Evolutionary conservation across 2,888 invertebrate genomes (phyloP).

Genomic region (Nysson spinosus): DNA sequence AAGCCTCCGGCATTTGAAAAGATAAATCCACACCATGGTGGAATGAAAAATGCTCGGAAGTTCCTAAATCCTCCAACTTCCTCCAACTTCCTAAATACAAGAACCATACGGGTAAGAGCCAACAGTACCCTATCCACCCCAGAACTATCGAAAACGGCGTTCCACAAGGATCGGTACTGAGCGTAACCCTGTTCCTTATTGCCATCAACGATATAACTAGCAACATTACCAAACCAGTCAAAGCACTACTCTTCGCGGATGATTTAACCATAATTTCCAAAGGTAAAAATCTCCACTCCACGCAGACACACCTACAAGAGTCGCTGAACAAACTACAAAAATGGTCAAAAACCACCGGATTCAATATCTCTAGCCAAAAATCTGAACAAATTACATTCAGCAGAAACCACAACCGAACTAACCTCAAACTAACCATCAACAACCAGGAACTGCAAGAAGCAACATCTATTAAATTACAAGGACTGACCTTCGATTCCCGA

Average conservation of each 20-base stretch:
- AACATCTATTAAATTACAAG: neutral
- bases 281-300: neutral
- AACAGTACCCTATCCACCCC: neutral
- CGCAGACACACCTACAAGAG: neutral
- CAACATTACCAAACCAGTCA: neutral
- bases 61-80: too few relatives aligned
- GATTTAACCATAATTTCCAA: slow-evolving; percentile 6
- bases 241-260: neutral
- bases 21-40: too few relatives aligned
- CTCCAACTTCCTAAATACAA: neutral
- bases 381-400: too few relatives aligned
- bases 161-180: slow-evolving; percentile 5
- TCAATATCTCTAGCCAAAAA: slow-evolving; percentile 9
- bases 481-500: neutral
- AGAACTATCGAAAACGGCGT: slow-evolving; percentile 4
- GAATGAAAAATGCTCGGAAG: too few relatives aligned
- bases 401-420: too few relatives aligned
- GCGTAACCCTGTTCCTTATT: slow-evolving; percentile 9
- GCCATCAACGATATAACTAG: slow-evolving; percentile 9
- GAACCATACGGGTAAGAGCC: neutral
- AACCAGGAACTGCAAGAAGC: neutral
- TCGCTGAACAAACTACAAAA: neutral
- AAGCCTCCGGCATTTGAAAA: too few relatives aligned
- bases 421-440: neutral
- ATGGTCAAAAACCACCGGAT: neutral